A percentile compares a stretch with the other conserved stretches of the same genome.
Evolutionary conservation across 2,797 vertebrate genomes (phyloP).

Genomic region (Hippopotamyrus pictus): DNA sequence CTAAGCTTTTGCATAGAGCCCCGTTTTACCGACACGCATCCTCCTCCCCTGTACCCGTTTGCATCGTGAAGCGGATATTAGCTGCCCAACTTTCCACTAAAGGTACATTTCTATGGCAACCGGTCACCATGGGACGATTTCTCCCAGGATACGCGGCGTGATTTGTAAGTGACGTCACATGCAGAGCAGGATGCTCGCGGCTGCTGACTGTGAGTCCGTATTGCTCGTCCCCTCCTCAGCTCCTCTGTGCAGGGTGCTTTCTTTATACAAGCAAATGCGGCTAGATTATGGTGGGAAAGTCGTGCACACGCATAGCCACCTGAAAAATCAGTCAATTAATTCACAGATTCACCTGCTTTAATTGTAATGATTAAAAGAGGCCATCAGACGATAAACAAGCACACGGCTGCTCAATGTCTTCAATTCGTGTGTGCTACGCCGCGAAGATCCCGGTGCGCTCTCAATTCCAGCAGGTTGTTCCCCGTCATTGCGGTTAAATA

Average conservation of each 20-base stretch:
- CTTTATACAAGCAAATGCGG: not conserved
- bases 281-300: not conserved
- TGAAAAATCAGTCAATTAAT: not conserved
- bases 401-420: not conserved
- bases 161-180: slow-evolving; percentile 67
- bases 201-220: slow-evolving; percentile 22
- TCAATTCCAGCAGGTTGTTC: not conserved
- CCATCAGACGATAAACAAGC: not conserved
- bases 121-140: slow-evolving; percentile 76
- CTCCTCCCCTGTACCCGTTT: not conserved
- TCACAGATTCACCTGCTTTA: not conserved
- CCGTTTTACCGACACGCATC: not conserved
- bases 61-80: slow-evolving; percentile 18
- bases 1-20: slow-evolving; percentile 39
- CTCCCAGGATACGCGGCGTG: slow-evolving; percentile 67
- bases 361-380: not conserved
- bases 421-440: not conserved
- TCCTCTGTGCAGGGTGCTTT: not conserved
- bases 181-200: slow-evolving; percentile 13
- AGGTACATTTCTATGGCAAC: slow-evolving; percentile 89
- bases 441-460: not conserved
- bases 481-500: not conserved
- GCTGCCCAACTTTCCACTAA: slow-evolving; percentile 53
- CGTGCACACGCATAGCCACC: not conserved
- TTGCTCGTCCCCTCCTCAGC: not conserved